Base-by-base conservation (phyloP, 2,888 invertebrate genomes). In the Lithosia quadra region DNA sequence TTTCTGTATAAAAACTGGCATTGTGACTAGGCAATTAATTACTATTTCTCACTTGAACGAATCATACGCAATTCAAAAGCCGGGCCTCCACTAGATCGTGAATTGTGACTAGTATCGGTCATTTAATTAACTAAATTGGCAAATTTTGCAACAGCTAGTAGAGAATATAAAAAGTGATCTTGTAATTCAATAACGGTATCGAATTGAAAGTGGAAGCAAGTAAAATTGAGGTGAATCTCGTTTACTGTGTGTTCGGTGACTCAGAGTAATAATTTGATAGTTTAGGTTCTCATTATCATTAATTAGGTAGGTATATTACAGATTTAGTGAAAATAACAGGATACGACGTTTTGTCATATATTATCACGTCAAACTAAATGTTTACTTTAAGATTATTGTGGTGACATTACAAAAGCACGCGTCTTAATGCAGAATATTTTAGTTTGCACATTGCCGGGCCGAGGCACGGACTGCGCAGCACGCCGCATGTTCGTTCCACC, bases 341-440 rank as follows among this genome's bases (percentile, higher is more conserved):
- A 65, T 22, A 28, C 9, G 13, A 11, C 15, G 24, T 53, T 8
- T 34, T 63, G 21, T 55, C 36, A 59, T 49, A 28, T 21, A 55
- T n/a, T 75, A 69, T 75, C 76, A 75, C 77, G 69, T 81, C 73
- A 76, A 69, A 76, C 57, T 75, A 81, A 83, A 78, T 90, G 82
- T 90, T 91, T 86, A 84, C 79, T 74, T 76, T 83, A 78, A 82
- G 84, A 88, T 88, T 87, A 80, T 57, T 81, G 78, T 80, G 84
- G 79, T 80, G 84, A 83, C 83, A 84, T 84, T 88, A 90, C 87
- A 91, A 91, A 91, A 91, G 86, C 90, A 90, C 88, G 90, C 90
- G 92, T 81, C 82, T 71, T 85, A 77, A 79, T 87, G 84, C 86
- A 80, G 79, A 80, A 74, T 73, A 81, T 81, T 58, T 89, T 88